Evolutionary conservation across 2,113 vertebrate genomes (phyloP).

Genomic region (Rhagologus leucostigma): DNA sequence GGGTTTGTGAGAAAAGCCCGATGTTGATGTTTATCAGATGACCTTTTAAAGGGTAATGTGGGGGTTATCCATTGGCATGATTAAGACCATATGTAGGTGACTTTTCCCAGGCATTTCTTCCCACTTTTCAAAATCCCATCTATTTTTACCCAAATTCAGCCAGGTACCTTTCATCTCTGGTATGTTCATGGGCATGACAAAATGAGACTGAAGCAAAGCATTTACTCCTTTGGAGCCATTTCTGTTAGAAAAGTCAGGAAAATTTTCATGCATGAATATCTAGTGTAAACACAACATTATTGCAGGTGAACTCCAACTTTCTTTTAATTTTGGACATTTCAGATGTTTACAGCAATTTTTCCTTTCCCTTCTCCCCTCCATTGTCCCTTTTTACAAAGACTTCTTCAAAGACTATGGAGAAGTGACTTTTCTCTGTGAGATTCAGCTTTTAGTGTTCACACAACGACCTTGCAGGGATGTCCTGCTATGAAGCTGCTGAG

Average conservation of each 20-base stretch:
- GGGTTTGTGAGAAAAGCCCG: slow-evolving; percentile 82
- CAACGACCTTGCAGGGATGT: neutral
- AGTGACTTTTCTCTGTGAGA: neutral
- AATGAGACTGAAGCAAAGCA: neutral
- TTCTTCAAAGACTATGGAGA: neutral
- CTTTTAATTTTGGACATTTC: neutral
- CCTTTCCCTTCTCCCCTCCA: neutral
- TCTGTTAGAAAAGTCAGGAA: neutral
- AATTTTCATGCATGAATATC: neutral
- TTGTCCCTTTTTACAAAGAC: neutral
- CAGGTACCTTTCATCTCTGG: slow-evolving; percentile 18
- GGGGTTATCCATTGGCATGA: slow-evolving; percentile 76
- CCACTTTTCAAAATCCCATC: slow-evolving; percentile 40
- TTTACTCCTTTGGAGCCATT: neutral
- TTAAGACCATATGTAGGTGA: slow-evolving; percentile 77
- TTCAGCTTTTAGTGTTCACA: neutral
- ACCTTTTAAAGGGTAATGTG: slow-evolving; percentile 82
- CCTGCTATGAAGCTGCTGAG: neutral
- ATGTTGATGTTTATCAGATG: slow-evolving; percentile 87
- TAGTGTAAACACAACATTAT: fast-evolving
- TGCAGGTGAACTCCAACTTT: neutral
- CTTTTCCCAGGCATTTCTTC: slow-evolving; percentile 55
- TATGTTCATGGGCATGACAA: slow-evolving; percentile 4
- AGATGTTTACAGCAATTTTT: neutral
- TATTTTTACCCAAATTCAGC: slow-evolving; percentile 19